Percentiles rank a stretch among this genome's conserved stretches.
These are phyloP conservation scores for Cirrhinus mrigala DNA, from an alignment of 2,797 vertebrate genomes.

Conservation along the genomic window DNA sequence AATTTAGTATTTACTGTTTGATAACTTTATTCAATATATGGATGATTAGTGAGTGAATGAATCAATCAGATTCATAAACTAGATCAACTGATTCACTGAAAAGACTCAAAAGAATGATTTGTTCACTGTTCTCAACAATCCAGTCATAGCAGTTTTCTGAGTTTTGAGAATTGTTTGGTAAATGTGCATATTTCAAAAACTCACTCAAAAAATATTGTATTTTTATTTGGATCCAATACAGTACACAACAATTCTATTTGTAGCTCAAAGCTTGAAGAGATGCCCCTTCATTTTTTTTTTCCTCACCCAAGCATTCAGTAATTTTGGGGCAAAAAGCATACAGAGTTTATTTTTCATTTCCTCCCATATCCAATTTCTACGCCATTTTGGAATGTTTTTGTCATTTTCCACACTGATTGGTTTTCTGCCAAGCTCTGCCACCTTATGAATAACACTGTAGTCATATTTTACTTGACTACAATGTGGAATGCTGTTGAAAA, in stretches of 20 bases:
- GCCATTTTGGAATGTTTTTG: neutral
- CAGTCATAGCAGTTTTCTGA: neutral
- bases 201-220: neutral
- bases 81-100: neutral
- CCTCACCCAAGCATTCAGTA: neutral
- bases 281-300: neutral
- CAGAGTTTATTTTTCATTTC: constrained; percentile 21
- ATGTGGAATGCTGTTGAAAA: constrained; percentile 8
- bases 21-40: neutral
- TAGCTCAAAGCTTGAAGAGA: neutral
- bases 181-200: neutral
- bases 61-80: neutral
- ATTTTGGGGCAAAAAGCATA: neutral
- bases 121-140: neutral
- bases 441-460: neutral
- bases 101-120: neutral
- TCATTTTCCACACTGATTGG: constrained; percentile 36
- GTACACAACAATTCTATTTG: neutral
- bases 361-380: constrained; percentile 1
- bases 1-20: too few relatives aligned
- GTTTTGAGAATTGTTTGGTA: neutral
- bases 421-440: constrained; percentile 14
- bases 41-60: neutral
- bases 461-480: neutral
- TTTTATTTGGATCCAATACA: neutral